phyloP scores from a whole-genome alignment of 1,140 invertebrate species.

The Drosophila sechellia region DNA sequence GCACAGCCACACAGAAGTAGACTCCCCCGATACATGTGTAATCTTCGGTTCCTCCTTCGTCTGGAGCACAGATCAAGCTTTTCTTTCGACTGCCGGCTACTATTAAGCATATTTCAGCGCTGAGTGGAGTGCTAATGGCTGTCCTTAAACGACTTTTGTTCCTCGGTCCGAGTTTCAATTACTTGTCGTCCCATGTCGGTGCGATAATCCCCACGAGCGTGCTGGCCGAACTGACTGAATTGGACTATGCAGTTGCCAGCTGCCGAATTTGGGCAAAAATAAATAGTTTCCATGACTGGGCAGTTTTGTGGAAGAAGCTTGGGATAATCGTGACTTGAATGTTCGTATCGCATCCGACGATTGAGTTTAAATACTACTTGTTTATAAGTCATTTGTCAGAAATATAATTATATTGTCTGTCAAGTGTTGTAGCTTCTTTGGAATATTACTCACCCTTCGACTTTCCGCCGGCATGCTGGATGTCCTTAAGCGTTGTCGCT shows the following conservation, averaged over 20 bases:
- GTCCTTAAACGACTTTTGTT: conserved; percentile 37
- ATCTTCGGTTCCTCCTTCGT: conserved; percentile 8
- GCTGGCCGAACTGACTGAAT: conserved; percentile 10
- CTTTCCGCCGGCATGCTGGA: conserved; percentile 84
- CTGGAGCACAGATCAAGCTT: conserved; percentile 8
- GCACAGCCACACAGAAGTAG: neutral
- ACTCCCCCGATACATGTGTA: conserved; percentile 22
- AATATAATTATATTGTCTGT: neutral
- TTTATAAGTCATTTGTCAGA: neutral
- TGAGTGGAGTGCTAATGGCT: conserved; percentile 41
- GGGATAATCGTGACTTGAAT: neutral
- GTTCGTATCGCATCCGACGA: neutral
- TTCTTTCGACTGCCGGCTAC: neutral
- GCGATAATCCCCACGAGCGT: conserved; percentile 28
- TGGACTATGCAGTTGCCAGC: conserved; percentile 8
- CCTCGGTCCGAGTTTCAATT: conserved; percentile 33
- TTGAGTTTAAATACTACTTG: neutral
- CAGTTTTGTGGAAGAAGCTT: neutral
- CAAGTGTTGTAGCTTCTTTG: no score
- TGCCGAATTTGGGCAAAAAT: conserved; percentile 10
- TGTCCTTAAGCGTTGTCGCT: conserved; percentile 77
- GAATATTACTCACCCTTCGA: conserved; percentile 65
- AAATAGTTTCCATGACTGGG: conserved; percentile 29
- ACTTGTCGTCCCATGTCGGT: conserved; percentile 26
- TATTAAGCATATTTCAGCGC: conserved; percentile 31